Conservation (phyloP, 1,140 invertebrate genomes). For the Zophobas morio region DNA sequence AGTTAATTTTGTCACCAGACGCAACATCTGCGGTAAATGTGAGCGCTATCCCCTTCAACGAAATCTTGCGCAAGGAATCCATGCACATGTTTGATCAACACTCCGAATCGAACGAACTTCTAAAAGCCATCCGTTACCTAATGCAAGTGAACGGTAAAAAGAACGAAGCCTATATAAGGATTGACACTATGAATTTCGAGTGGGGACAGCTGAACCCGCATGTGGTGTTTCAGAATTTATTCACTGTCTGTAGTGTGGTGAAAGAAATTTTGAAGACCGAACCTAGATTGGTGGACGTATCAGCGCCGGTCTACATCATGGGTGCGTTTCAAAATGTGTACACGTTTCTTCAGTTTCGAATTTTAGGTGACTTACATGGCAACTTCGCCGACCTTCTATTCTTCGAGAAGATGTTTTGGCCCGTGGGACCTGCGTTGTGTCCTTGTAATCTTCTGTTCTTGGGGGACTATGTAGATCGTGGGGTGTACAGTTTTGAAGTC, state of each 20-base stretch:
- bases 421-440: slow-evolving; percentile 63
- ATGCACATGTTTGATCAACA: slow-evolving; percentile 61
- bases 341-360: background rate
- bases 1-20: slow-evolving; percentile 15
- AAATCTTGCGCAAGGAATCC: slow-evolving; percentile 55
- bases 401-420: slow-evolving; percentile 69
- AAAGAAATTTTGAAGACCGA: slow-evolving; percentile 65
- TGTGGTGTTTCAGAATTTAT: slow-evolving; percentile 55
- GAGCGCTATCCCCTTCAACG: slow-evolving; percentile 48
- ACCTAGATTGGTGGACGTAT: slow-evolving; percentile 65
- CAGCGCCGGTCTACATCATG: slow-evolving; percentile 67
- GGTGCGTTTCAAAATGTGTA: slow-evolving; percentile 58
- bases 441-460: slow-evolving; percentile 76
- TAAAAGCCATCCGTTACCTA: slow-evolving; percentile 60
- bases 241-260: slow-evolving; percentile 60
- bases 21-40: slow-evolving; percentile 53
- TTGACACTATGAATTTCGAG: slow-evolving; percentile 48
- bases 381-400: slow-evolving; percentile 68
- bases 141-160: slow-evolving; percentile 56
- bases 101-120: slow-evolving; percentile 60
- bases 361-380: slow-evolving; percentile 69
- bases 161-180: slow-evolving; percentile 44
- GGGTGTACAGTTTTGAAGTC: slow-evolving; percentile 75
- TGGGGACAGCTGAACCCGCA: slow-evolving; percentile 60
- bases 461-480: slow-evolving; percentile 80